Base-by-base conservation (phyloP, 2,113 vertebrate species). In the Fregata magnificens region DNA sequence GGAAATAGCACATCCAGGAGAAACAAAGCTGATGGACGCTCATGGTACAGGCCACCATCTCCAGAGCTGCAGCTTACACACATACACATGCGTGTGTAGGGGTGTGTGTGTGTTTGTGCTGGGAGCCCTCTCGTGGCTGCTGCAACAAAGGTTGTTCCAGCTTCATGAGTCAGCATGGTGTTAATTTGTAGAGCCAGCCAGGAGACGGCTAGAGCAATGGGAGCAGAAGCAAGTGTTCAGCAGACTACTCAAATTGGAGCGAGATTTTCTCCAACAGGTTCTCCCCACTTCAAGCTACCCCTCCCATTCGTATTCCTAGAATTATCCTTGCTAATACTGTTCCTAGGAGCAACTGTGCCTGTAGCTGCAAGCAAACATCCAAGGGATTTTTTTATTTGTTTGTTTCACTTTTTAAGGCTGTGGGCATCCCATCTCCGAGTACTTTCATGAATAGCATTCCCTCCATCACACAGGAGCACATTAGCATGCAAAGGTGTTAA, bases 111-210 rank as follows among this genome's bases (percentile, higher is more conserved):
- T 8, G 20, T 7, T 40, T 34, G 82, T 47, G 74, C 79, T 2
- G 73, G 66, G 87, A 93, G 90, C 95, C 96, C 96, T 96, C 97
- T 97, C 31, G 78, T 94, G 97, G 97, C 80, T 52, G 89, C 86
- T 44, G 73, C 56, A 47, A 32, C 73, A 9, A 2, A 2, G 0
- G 2, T 15, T 17, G 29, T n/a, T 40, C 63, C 94, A 56, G 77
- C 77, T 50, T 55, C 5, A 0, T 0, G 38, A 25, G 49, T 20
- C 82, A 28, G 9, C 0, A 7, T 2, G 5, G 31, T 6, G 24
- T 3, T 28, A 29, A 24, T 31, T 11, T 31, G 32, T 56, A 21
- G 28, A 81, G 34, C 40, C 65, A 66, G 69, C 11, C 2, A 1
- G 8, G 49, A 40, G 62, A 36, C 0, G 1, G n/a, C 34, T 10